Evolutionary conservation across 2,888 invertebrate species (phyloP).

Genomic region (Agrochola lychnidis): DNA sequence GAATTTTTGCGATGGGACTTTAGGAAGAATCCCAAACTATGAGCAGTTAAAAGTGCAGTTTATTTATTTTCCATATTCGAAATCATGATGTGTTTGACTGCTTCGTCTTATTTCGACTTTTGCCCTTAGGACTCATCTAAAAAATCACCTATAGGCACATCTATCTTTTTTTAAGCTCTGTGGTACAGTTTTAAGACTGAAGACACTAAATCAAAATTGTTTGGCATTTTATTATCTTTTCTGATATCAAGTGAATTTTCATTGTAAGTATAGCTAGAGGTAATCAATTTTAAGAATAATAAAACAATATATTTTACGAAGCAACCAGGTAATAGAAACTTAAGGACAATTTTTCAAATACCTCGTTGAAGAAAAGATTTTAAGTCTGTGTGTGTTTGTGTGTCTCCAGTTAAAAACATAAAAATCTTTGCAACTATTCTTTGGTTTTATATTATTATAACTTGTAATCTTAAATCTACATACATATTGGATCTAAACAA

Average conservation of each 20-base stretch:
- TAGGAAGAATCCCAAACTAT: background rate
- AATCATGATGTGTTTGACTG: background rate
- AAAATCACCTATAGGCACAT: background rate
- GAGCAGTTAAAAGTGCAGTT: background rate
- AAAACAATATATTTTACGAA: background rate
- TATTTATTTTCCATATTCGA: background rate
- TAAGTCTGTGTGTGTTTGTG: background rate
- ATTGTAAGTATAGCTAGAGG: background rate
- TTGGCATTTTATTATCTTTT: slow-evolving; percentile 32
- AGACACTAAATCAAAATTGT: slow-evolving; percentile 40
- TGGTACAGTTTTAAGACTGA: slow-evolving; percentile 19
- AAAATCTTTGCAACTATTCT: slow-evolving; percentile 49
- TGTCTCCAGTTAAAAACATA: slow-evolving; percentile 32
- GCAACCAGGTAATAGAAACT: background rate
- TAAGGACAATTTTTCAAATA: background rate
- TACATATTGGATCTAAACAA: slow-evolving; percentile 24
- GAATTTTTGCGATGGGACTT: background rate
- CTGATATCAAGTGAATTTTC: slow-evolving; percentile 16
- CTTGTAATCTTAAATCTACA: slow-evolving; percentile 42
- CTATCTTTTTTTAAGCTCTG: slow-evolving; percentile 28
- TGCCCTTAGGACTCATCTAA: no score
- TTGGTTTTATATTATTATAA: slow-evolving; percentile 50
- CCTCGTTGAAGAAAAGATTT: background rate
- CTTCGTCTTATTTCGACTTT: background rate
- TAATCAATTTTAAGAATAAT: slow-evolving; percentile 14